A percentile compares a stretch with the other conserved stretches of the same genome.
These are phyloP conservation scores for Protobothrops flavoviridis DNA, from an alignment of 2,113 vertebrate species.

Conservation along the genomic window DNA sequence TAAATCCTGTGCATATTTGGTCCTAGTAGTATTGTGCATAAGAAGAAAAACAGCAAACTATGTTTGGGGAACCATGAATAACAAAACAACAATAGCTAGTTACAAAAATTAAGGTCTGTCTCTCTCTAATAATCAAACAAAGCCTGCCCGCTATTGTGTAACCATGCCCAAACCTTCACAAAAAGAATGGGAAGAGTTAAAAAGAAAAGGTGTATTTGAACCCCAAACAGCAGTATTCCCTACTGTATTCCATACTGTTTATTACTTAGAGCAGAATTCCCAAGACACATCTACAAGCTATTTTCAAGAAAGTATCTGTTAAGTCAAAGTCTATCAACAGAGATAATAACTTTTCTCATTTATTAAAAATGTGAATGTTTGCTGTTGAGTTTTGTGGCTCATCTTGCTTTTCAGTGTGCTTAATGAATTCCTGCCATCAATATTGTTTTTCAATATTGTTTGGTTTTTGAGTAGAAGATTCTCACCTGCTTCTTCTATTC, in stretches of 20 bases:
- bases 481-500: background rate
- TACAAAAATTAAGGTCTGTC: background rate
- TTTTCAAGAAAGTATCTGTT: background rate
- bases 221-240: background rate
- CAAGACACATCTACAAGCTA: background rate
- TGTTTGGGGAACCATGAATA: background rate
- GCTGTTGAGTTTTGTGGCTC: slow-evolving; percentile 29
- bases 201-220: background rate
- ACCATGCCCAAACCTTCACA: background rate
- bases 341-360: background rate
- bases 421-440: background rate
- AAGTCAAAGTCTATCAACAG: slow-evolving; percentile 12
- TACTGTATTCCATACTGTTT: background rate
- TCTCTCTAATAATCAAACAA: background rate
- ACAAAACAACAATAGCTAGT: background rate
- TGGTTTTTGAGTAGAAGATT: slow-evolving; percentile 48
- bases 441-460: slow-evolving; percentile 47
- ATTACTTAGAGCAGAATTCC: background rate
- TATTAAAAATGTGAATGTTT: slow-evolving; percentile 18
- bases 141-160: background rate
- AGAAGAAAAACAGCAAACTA: background rate
- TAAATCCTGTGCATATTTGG: background rate
- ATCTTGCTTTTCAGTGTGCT: slow-evolving; percentile 39
- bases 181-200: background rate
- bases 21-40: background rate